Evolutionary conservation across 1,140 invertebrate species (phyloP).

Genomic region (Drosophila insularis): DNA sequence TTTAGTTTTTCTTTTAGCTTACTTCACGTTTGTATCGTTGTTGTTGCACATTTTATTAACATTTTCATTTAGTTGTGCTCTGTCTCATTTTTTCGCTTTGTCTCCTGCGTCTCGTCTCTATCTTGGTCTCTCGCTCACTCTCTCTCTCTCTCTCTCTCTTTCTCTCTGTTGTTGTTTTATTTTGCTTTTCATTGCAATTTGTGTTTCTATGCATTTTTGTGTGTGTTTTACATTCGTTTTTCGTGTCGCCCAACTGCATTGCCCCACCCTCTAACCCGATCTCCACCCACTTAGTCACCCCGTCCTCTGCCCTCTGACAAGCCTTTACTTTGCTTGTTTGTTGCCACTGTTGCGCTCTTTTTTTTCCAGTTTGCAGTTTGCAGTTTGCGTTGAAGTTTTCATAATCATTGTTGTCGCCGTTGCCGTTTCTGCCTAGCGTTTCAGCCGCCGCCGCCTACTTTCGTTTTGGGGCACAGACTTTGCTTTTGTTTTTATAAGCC

Average conservation of each 20-base stretch:
- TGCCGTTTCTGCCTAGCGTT: constrained; percentile 24
- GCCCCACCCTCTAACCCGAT: constrained; percentile 28
- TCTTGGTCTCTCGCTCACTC: constrained; percentile 5
- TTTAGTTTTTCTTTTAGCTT: constrained; percentile 78
- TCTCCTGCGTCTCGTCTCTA: not conserved
- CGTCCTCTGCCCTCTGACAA: not conserved
- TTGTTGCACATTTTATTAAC: constrained; percentile 77
- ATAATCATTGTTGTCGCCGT: constrained; percentile 71
- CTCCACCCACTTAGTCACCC: constrained; percentile 5
- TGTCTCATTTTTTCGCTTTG: constrained; percentile 5
- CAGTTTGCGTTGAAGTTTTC: constrained; percentile 65
- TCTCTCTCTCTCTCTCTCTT: constrained; percentile 11
- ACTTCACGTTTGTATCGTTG: constrained; percentile 59
- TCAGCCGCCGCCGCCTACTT: constrained; percentile 61
- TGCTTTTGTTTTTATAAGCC: constrained; percentile 52
- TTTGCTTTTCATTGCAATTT: constrained; percentile 78
- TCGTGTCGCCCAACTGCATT: constrained; percentile 65
- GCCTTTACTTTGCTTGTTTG: constrained; percentile 28
- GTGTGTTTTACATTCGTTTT: constrained; percentile 80
- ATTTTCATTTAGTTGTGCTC: constrained; percentile 73
- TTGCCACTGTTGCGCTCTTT: constrained; percentile 72
- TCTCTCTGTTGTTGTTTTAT: constrained; percentile 53
- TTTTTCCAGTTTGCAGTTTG: constrained; percentile 49
- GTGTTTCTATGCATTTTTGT: constrained; percentile 80
- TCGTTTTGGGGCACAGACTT: constrained; percentile 62